A percentile compares a stretch with the other conserved stretches of the same genome.
These are phyloP conservation scores for Subacronicta megacephala DNA, from an alignment of 2,888 invertebrate genomes.

Conservation along the genomic window DNA sequence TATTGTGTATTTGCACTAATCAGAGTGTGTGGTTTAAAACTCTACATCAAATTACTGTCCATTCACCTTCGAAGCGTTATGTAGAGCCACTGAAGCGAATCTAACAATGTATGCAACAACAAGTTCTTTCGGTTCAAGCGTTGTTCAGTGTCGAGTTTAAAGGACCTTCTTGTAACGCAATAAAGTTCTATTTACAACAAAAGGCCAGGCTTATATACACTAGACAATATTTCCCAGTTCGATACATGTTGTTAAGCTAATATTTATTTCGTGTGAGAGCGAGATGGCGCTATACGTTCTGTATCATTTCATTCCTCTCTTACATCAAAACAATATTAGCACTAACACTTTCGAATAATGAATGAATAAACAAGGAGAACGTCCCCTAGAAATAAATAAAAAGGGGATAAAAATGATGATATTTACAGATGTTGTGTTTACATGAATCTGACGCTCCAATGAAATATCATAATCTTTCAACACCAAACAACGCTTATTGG, in stretches of 20 bases:
- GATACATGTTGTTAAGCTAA: too few species aligned
- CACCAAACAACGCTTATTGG: slow-evolving; percentile 36
- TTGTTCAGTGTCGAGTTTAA: slow-evolving; percentile 23
- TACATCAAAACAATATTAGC: too few species aligned
- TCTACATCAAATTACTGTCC: slow-evolving; percentile 62
- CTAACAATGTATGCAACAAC: slow-evolving; percentile 45
- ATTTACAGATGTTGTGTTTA: too few species aligned
- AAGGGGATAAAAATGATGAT: too few species aligned
- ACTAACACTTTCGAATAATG: too few species aligned
- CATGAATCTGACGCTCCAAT: neutral
- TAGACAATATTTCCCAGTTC: neutral
- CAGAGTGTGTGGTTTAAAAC: slow-evolving; percentile 34
- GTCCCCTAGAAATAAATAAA: too few species aligned
- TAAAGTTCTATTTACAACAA: neutral
- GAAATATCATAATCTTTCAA: neutral
- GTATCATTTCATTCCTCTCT: neutral
- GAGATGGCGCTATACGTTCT: neutral
- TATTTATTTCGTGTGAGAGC: neutral
- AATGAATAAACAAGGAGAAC: too few species aligned
- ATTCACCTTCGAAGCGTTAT: slow-evolving; percentile 79
- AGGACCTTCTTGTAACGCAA: neutral
- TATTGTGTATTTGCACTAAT: slow-evolving; percentile 24
- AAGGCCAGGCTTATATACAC: neutral
- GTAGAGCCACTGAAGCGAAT: slow-evolving; percentile 63
- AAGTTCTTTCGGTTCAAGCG: slow-evolving; percentile 16